Evolutionary conservation across 1,140 invertebrate genomes (phyloP), one percentile per base, ranked within the genome.

Genomic region (Leucophenga varia): DNA sequence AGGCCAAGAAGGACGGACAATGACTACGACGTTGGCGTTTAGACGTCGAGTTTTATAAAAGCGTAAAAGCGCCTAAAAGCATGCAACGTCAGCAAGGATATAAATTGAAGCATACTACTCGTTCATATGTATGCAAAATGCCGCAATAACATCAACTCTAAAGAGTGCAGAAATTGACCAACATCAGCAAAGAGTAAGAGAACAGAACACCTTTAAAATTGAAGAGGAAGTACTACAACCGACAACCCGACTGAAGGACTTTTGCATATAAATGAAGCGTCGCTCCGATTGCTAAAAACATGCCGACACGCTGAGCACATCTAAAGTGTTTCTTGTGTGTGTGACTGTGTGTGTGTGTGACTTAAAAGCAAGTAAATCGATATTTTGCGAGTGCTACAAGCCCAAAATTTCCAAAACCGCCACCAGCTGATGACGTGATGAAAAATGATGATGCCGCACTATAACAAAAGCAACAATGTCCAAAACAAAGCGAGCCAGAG

Each of bases 101-200:
- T 13, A 38, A 9, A 19, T 13, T 19, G 7, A 17, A 14, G 6
- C 17, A 38, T 19, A 38, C 17, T 21, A 19, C 9, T 17, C 39
- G 17, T 22, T 22, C 39, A 17, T n/a, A 25, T 43, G 10, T 16
- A 32, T 31, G 31, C 25, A 31, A 32, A 37, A 32, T 46, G 43
- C 31, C 36, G 19, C 34, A 36, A 21, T 32, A 46, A 46, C 30
- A 34, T 17, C 34, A 46, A 46, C 25, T 30, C 5, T 12, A 43
- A 43, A 17, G 30, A 1, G 1, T 21, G 25, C 18, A 17, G 14
- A 10, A 38, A 28, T 13, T 25, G 22, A 38, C n/a, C 21, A 46
- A 30, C 30, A 28, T 9, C 43, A 35, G 16, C 43, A 44, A 32
- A 12, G 17, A 6, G 21, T 25, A 30, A 12, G 19, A 30, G 17